phyloP scores from a whole-genome alignment of 2,797 vertebrate genomes.

The Monodelphis domestica region DNA sequence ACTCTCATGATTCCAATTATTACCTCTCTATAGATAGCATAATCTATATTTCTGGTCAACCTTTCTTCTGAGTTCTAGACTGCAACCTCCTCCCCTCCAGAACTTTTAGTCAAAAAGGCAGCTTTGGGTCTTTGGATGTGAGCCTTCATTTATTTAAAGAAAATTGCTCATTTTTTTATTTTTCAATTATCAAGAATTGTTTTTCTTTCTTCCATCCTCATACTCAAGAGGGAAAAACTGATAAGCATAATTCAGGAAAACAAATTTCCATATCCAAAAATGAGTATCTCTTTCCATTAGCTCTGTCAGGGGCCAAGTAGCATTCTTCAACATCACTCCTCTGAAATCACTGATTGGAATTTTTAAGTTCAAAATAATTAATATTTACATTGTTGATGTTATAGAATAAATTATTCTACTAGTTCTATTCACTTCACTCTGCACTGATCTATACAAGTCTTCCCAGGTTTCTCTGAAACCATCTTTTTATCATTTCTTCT shows the following conservation, averaged over 20 bases:
- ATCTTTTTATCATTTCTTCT: neutral
- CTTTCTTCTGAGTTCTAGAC: neutral
- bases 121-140: neutral
- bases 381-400: neutral
- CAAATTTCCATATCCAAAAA: neutral
- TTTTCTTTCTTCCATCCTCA: neutral
- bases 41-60: neutral
- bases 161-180: neutral
- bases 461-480: neutral
- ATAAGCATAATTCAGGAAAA: neutral
- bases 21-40: neutral
- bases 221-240: neutral
- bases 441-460: neutral
- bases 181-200: neutral
- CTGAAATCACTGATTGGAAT: neutral
- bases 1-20: neutral
- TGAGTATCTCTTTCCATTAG: neutral
- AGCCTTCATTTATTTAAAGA: neutral
- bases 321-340: neutral
- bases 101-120: neutral
- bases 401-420: neutral
- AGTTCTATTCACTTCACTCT: neutral
- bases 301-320: neutral
- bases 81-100: neutral
- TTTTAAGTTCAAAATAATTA: neutral